phyloP scores from a whole-genome alignment of 2,113 vertebrate genomes.

The Macrotus californicus region DNA sequence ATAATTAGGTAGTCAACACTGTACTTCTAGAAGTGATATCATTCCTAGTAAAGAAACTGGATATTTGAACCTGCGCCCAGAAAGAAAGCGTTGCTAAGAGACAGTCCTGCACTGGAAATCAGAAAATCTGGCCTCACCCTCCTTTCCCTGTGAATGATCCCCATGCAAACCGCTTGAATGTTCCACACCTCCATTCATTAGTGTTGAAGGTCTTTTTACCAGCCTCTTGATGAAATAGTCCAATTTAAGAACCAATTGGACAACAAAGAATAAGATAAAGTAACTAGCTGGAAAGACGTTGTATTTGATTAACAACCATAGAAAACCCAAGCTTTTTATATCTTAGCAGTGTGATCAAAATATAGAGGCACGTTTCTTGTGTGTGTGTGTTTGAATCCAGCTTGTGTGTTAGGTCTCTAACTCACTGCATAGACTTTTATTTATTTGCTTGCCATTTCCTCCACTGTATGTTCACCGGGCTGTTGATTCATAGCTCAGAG shows the following conservation, averaged over 20 bases:
- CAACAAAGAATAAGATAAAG: neutral
- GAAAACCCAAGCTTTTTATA: neutral
- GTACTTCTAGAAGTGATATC: neutral
- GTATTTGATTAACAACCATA: neutral
- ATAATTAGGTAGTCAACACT: neutral
- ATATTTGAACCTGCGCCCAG: neutral
- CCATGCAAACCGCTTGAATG: neutral
- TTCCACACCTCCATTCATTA: neutral
- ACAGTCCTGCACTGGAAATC: neutral
- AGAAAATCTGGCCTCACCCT: neutral
- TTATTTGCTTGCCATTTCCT: neutral
- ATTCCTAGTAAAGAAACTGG: neutral
- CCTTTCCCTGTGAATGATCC: neutral
- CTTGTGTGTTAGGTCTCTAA: neutral
- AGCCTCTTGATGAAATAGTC: neutral
- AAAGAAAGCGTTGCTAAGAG: neutral
- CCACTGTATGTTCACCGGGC: neutral
- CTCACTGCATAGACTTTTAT: neutral
- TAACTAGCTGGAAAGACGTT: neutral
- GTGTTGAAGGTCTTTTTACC: neutral
- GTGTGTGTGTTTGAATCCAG: neutral
- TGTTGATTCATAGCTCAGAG: neutral
- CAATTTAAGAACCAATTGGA: neutral
- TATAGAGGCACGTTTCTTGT: neutral
- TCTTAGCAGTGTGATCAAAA: neutral